phyloP scores from a whole-genome alignment of 2,113 vertebrate genomes.

The Gallinago media region DNA sequence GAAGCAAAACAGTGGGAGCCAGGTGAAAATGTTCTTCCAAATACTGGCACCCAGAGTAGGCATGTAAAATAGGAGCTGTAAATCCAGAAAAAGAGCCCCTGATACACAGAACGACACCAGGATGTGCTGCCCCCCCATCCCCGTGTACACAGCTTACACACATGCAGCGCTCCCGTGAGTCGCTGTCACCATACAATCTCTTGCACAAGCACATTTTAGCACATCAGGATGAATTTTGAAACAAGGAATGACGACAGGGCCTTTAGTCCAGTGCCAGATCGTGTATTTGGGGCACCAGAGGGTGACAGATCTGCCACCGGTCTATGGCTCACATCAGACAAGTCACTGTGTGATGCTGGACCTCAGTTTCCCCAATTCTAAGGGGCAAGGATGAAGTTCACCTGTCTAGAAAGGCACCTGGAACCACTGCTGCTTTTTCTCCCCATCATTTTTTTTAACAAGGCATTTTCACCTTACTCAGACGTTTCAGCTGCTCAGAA shows the following conservation, averaged over 20 bases:
- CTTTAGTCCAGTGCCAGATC: neutral
- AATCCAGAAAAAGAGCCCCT: neutral
- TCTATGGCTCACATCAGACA: fast-evolving
- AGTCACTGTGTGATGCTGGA: fast-evolving
- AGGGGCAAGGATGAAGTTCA: neutral
- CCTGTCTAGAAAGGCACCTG: neutral
- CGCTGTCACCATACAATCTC: no score
- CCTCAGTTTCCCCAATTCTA: neutral
- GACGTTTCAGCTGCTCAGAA: neutral
- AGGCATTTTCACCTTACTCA: neutral
- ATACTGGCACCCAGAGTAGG: neutral
- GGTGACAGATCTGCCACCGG: neutral
- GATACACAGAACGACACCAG: fast-evolving
- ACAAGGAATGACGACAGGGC: neutral
- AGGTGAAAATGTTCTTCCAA: neutral
- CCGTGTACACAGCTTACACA: fast-evolving
- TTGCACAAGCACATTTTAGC: neutral
- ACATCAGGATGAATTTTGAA: neutral
- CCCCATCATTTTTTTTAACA: neutral
- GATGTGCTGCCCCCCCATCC: neutral
- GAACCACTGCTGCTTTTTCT: neutral
- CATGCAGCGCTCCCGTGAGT: neutral
- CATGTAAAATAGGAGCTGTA: neutral
- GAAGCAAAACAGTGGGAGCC: neutral
- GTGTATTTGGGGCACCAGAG: neutral